phyloP scores from a whole-genome alignment of 2,113 vertebrate genomes.

The Heterotis niloticus region DNA sequence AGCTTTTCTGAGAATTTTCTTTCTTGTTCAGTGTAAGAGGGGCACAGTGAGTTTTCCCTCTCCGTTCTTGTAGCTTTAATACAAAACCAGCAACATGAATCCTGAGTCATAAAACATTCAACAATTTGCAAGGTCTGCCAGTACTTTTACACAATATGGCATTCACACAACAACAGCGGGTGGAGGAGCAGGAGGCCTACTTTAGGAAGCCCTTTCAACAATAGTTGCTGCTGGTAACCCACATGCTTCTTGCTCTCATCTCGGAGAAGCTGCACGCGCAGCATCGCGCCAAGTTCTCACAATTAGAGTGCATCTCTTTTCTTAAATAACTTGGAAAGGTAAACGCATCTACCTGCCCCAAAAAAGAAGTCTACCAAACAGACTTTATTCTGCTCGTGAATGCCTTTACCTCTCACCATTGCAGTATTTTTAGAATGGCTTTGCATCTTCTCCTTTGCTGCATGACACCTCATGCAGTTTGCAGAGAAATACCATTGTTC shows the following conservation, averaged over 20 bases:
- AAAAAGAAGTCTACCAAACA: no score
- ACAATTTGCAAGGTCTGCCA: constrained; percentile 61
- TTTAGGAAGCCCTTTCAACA: constrained; percentile 48
- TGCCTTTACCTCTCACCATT: no score
- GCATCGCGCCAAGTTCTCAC: neutral
- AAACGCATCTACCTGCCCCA: constrained; percentile 10
- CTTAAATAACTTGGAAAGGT: constrained; percentile 13
- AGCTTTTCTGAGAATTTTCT: constrained; percentile 30
- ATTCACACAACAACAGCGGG: constrained; percentile 57
- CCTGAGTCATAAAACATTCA: constrained; percentile 70
- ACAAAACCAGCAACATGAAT: constrained; percentile 52
- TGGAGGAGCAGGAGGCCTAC: constrained; percentile 48
- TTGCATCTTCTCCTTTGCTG: no score
- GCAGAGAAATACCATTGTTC: no score
- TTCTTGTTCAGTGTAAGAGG: constrained; percentile 35
- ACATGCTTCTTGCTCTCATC: neutral
- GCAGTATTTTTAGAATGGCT: no score
- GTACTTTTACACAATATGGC: constrained; percentile 60
- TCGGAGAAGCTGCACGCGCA: neutral
- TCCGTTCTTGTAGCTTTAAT: constrained; percentile 35
- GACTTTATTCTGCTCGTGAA: no score
- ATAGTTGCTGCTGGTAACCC: constrained; percentile 31
- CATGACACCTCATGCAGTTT: no score
- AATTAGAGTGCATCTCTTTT: constrained; percentile 17
- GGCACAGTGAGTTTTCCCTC: constrained; percentile 34